Conservation (phyloP, 2,113 vertebrate species). For the Lasiurus borealis region DNA sequence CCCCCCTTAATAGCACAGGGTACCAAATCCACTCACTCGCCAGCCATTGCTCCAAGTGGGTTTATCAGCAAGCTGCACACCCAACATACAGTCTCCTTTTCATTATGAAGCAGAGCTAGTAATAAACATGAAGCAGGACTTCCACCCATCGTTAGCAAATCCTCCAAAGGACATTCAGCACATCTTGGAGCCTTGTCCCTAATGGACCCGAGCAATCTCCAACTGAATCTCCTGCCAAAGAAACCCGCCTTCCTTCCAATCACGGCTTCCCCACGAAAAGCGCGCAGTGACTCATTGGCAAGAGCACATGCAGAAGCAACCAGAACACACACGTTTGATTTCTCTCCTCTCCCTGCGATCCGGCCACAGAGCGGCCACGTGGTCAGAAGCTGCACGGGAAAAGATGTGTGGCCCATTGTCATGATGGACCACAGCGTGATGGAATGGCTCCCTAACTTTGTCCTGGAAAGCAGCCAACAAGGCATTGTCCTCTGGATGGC, state of each 20-base stretch:
- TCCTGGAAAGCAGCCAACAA: conserved; percentile 62
- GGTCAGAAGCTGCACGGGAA: conserved; percentile 46
- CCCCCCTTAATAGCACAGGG: background rate
- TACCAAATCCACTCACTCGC: conserved; percentile 18
- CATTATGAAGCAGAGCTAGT: conserved; percentile 72
- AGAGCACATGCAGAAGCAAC: conserved; percentile 55
- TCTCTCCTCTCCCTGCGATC: conserved; percentile 66
- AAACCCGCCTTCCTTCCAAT: conserved; percentile 64
- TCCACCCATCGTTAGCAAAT: conserved; percentile 69
- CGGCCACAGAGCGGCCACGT: conserved; percentile 62
- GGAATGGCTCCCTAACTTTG: conserved; percentile 52
- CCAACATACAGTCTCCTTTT: conserved; percentile 61
- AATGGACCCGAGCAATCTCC: conserved; percentile 55
- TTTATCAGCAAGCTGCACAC: conserved; percentile 74
- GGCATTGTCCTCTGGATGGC: conserved; percentile 50
- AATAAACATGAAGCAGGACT: conserved; percentile 58
- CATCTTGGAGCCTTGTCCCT: conserved; percentile 58
- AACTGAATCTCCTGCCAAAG: conserved; percentile 65
- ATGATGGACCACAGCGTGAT: conserved; percentile 71
- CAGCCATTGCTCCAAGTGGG: conserved; percentile 53
- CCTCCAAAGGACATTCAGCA: conserved; percentile 70
- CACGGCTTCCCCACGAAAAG: conserved; percentile 15
- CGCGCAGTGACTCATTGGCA: conserved; percentile 60
- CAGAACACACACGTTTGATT: conserved; percentile 60
- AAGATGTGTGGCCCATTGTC: conserved; percentile 75